These are phyloP conservation scores for Oreohelix idahoensis DNA, from an alignment of 1,140 invertebrate species.

Conservation along the genomic window DNA sequence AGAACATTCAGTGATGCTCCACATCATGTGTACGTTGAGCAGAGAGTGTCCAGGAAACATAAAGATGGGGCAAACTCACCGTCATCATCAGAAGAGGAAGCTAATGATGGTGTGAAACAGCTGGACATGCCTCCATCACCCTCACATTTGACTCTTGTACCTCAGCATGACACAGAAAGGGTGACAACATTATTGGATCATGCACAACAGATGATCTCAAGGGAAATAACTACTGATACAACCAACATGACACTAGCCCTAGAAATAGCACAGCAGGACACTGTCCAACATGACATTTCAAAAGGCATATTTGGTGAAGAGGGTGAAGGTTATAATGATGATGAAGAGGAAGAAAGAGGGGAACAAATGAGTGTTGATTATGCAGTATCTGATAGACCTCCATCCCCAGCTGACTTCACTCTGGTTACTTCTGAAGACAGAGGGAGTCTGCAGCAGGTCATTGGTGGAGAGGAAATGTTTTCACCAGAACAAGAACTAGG, in stretches of 20 bases:
- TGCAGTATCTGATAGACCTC: conserved; percentile 57
- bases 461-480: conserved; percentile 41
- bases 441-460: conserved; percentile 52
- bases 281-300: not conserved
- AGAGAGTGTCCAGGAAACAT: conserved; percentile 36
- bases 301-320: not conserved
- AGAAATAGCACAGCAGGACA: not conserved
- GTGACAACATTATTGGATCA: conserved; percentile 42
- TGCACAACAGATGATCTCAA: not conserved
- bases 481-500: conserved; percentile 30
- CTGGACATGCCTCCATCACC: conserved; percentile 54
- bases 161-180: conserved; percentile 40
- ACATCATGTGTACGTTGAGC: conserved; percentile 66
- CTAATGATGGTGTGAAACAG: not conserved
- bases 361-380: conserved; percentile 37
- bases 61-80: not conserved
- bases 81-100: conserved; percentile 18
- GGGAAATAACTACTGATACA: not conserved
- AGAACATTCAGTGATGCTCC: conserved; percentile 60
- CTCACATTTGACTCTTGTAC: conserved; percentile 52
- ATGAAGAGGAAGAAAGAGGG: not conserved
- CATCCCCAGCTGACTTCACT: conserved; percentile 69
- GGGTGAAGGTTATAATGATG: conserved; percentile 27
- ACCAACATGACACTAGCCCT: not conserved
- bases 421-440: conserved; percentile 64